Evolutionary conservation across 2,797 vertebrate species (phyloP).

Genomic region (Chanos chanos): DNA sequence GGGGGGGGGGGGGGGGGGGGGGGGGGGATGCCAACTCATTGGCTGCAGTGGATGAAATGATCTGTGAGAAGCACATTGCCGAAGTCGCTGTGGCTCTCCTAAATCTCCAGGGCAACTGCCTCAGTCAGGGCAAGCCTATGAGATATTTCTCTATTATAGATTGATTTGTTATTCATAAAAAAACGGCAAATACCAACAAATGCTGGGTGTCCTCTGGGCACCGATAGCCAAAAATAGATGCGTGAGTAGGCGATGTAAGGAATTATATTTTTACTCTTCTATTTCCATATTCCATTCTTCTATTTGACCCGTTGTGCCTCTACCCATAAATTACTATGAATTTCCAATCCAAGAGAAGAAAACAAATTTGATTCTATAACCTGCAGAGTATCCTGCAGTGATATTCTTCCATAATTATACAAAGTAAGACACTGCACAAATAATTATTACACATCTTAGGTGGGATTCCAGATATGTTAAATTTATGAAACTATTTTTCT

Average conservation of each 20-base stretch:
- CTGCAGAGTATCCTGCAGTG: too few relatives aligned
- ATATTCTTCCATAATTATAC: too few relatives aligned
- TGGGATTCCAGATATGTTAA: too few relatives aligned
- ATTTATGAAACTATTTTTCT: too few relatives aligned
- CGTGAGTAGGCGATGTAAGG: constrained; percentile 20
- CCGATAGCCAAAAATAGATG: constrained; percentile 23
- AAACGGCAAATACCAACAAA: constrained; percentile 10
- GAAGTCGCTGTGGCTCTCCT: constrained; percentile 28
- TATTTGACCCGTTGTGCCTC: neutral
- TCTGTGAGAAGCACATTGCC: constrained; percentile 32
- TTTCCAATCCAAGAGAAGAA: too few relatives aligned
- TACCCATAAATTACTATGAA: too few relatives aligned
- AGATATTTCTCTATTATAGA: constrained; percentile 25
- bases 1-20: neutral
- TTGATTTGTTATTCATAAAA: constrained; percentile 41
- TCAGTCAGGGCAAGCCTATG: constrained; percentile 20
- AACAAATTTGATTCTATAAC: too few relatives aligned
- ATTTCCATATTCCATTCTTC: constrained; percentile 3
- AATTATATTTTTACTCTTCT: neutral
- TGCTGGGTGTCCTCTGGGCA: constrained; percentile 25
- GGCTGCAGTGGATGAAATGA: constrained; percentile 39
- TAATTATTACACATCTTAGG: too few relatives aligned
- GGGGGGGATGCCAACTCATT: constrained; percentile 20
- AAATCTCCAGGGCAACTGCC: constrained; percentile 24
- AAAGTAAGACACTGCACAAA: too few relatives aligned